Evolutionary conservation across 2,113 vertebrate genomes (phyloP).

Genomic region (Clinocottus analis): DNA sequence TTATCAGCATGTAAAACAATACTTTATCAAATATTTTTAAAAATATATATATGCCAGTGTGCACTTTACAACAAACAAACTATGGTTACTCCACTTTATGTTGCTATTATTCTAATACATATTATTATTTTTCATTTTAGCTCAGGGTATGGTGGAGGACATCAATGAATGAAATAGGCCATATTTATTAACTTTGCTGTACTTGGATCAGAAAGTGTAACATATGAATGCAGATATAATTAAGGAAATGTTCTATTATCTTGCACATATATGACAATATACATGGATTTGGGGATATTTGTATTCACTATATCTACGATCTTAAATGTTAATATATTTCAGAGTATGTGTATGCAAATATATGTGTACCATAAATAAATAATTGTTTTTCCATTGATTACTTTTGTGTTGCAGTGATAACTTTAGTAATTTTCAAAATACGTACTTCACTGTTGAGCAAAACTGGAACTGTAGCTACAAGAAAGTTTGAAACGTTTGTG

Average conservation of each 20-base stretch:
- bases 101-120: constrained; percentile 39
- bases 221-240: constrained; percentile 71
- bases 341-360: constrained; percentile 78
- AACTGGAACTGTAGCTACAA: neutral
- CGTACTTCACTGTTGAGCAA: neutral
- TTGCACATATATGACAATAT: constrained; percentile 71
- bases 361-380: constrained; percentile 72
- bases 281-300: constrained; percentile 75
- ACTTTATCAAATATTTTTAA: constrained; percentile 43
- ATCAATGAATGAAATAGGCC: constrained; percentile 67
- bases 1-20: constrained; percentile 34
- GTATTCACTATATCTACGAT: constrained; percentile 77
- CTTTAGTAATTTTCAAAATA: constrained; percentile 4
- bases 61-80: constrained; percentile 68
- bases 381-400: constrained; percentile 67
- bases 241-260: constrained; percentile 66
- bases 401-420: constrained; percentile 18
- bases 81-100: constrained; percentile 30
- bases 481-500: neutral
- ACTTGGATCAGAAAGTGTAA: constrained; percentile 63
- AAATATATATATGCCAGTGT: constrained; percentile 42
- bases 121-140: constrained; percentile 27
- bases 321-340: constrained; percentile 80
- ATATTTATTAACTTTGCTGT: constrained; percentile 67
- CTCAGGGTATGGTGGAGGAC: constrained; percentile 68